phyloP scores from a whole-genome alignment of 2,888 invertebrate species.

The Dynastes hyllus region DNA sequence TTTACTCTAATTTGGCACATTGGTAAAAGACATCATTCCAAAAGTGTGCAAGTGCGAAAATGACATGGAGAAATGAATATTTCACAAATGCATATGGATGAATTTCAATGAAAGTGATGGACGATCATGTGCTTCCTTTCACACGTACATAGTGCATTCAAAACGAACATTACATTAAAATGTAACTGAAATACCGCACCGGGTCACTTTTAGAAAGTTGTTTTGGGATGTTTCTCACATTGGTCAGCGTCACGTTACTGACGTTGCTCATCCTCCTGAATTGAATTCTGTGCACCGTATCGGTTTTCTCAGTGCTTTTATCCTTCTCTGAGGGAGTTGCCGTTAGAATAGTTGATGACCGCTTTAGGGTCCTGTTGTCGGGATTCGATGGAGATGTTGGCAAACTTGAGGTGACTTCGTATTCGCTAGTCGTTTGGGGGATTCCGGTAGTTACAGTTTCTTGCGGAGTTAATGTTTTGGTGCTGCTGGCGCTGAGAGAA shows the following conservation, averaged over 20 bases:
- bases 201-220: constrained; percentile 69
- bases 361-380: constrained; percentile 66
- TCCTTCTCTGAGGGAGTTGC: constrained; percentile 63
- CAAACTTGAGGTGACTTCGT: constrained; percentile 63
- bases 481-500: constrained; percentile 66
- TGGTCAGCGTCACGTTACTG: constrained; percentile 76
- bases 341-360: constrained; percentile 70
- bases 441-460: constrained; percentile 59
- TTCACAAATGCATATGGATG: no score
- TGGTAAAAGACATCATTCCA: constrained; percentile 56
- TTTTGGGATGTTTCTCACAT: constrained; percentile 73
- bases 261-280: constrained; percentile 72
- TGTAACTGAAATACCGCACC: constrained; percentile 64
- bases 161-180: background rate
- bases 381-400: constrained; percentile 64
- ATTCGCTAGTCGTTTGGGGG: constrained; percentile 61
- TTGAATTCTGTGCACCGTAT: constrained; percentile 47
- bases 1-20: constrained; percentile 13
- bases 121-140: constrained; percentile 3
- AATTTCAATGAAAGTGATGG: background rate
- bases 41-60: constrained; percentile 65
- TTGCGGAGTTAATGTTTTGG: constrained; percentile 67
- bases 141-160: background rate
- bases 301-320: constrained; percentile 63
- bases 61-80: background rate